Base-by-base conservation (phyloP, 2,113 vertebrate genomes). In the Hiodon alosoides region DNA sequence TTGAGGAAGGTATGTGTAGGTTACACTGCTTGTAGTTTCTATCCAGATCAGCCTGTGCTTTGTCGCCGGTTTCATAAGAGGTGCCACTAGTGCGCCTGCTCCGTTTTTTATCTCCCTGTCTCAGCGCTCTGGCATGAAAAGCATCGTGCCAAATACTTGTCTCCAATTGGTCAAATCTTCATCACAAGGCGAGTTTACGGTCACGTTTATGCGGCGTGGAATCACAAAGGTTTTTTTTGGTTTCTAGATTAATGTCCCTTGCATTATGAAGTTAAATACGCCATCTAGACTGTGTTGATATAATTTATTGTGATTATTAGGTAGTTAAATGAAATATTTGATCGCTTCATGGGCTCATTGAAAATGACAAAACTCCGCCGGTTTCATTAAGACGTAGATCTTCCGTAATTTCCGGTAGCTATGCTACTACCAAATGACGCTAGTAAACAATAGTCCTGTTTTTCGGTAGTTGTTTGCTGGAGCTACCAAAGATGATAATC, bases 171-270 rank as follows among this genome's bases (percentile, higher is more conserved):
- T 68, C 54, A 2, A 52, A n/a, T 31, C 5, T 0, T 0, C 4
- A 17, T 80, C 77, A 83, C 81, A 69, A 67, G 67, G 16, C 6
- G 6, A n/a, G 9, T 46, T 3, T 31, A 5, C 57, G 57, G 73
- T 83, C 83, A 85, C 81, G 80, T 83, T 83, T 85, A 71, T 79
- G 74, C 79, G 31, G 80, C 79, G 67, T 85, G 83, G 77, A 77
- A 9, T 31, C 31, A 67, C 14, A 72, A 14, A 51, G 0, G 59
- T 72, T 72, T 70, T n/a, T 6, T 14, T 68, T 51, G 47, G 48
- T 14, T 17, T 17, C 11, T 0, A 47, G 47, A 53, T 52, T 7
- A 4, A 3, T 13, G 1, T n/a, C 5, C 48, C 67, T 73, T 66
- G 2, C 55, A 2, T 2, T 3, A 3, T 58, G 9, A 64, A 17